Percentiles rank a stretch among this genome's conserved stretches.
phyloP scores from a whole-genome alignment of 2,888 invertebrate genomes.

The Junonia oenone region DNA sequence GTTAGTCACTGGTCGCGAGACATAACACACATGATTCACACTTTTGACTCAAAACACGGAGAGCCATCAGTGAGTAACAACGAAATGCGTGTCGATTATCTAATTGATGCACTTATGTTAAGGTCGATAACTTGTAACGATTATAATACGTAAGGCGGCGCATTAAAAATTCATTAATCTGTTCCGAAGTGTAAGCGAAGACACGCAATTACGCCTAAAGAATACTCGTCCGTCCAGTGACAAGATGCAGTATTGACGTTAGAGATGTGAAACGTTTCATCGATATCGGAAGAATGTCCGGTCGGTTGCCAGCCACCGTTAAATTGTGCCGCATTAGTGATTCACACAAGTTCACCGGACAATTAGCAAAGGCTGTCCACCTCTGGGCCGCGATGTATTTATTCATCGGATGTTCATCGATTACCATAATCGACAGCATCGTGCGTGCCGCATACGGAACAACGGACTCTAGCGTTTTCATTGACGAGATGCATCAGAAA shows the following conservation, averaged over 20 bases:
- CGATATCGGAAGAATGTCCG: conserved; percentile 33
- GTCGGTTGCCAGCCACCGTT: conserved; percentile 50
- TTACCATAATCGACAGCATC: conserved; percentile 77
- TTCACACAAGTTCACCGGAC: conserved; percentile 73
- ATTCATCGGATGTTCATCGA: conserved; percentile 77
- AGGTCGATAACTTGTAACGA: conserved; percentile 7
- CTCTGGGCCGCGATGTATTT: conserved; percentile 70
- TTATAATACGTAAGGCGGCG: neutral
- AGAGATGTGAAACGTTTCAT: conserved; percentile 12
- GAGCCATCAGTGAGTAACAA: conserved; percentile 52
- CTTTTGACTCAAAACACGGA: conserved; percentile 64
- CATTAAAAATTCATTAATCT: conserved; percentile 1
- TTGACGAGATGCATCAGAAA: conserved; percentile 54
- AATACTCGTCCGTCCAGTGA: neutral
- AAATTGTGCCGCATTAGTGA: conserved; percentile 65
- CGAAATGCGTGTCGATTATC: conserved; percentile 31
- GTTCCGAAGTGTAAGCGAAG: neutral
- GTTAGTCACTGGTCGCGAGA: conserved; percentile 55
- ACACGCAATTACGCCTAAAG: neutral
- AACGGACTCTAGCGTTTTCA: conserved; percentile 49
- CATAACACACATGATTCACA: conserved; percentile 61
- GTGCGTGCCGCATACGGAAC: conserved; percentile 73
- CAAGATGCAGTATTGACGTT: neutral
- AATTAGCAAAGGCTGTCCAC: conserved; percentile 80
- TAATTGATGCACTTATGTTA: conserved; percentile 29